Evolutionary conservation across 2,888 invertebrate genomes (phyloP), one percentile per base, ranked within the genome.

Genomic region (Catocala nupta): DNA sequence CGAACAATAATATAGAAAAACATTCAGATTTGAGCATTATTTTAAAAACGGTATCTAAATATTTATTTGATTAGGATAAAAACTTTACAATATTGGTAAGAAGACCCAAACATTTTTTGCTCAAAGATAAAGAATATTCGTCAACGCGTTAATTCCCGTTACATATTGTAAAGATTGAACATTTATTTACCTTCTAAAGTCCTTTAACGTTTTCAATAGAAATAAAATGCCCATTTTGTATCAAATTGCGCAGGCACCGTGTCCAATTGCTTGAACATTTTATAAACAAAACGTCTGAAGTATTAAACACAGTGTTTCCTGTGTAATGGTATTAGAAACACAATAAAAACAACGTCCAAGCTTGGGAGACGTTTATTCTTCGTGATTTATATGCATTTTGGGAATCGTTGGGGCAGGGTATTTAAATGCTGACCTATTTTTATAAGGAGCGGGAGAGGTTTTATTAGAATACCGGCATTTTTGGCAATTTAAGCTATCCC

Each of bases 381-480:
- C 66, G 80, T 86, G 88, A 87, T 88, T 87, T 87, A 88, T 87
- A 83, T 80, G 81, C 82, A 78, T 82, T 84, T 82, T 76, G 81
- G 82, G 85, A 81, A 85, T 84, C 68, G 80, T 65, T 75, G 65
- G 75, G 75, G 79, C 69, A 50, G 49, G 55, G 68, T 80, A 80
- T 82, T 87, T 85, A 82, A 86, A 85, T 82, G 82, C 71, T 84
- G 84, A 81, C 86, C 83, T 75, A 81, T 81, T 84, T 83, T 81
- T 82, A 81, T 63, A 73, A 72, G 71, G 74, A 72, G 70, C 69
- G 59, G 11, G 36, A n/a, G n/a, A 70, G 71, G 68, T 90, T 75
- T 75, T 71, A 74, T 75, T 76, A 67, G 63, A 58, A 63, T 64
- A 51, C 36, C 34, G 66, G 53, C 48, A 53, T 64, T 39, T 62